Evolutionary conservation across 2,888 invertebrate genomes (phyloP).

Genomic region (Diarsia brunnea): DNA sequence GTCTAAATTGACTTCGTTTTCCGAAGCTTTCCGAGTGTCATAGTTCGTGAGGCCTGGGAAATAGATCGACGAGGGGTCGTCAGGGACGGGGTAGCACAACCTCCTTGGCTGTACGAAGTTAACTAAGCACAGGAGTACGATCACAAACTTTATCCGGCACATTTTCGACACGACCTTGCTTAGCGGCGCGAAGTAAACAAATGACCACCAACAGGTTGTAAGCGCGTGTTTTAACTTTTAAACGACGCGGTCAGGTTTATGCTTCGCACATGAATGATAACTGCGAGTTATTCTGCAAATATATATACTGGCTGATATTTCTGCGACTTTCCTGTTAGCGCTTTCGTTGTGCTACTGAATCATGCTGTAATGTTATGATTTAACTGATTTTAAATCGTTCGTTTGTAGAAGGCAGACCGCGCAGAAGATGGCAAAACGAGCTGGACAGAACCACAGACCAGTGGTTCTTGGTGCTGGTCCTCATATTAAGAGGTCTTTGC

Average conservation of each 20-base stretch:
- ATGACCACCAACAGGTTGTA: slow-evolving; percentile 61
- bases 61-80: slow-evolving; percentile 76
- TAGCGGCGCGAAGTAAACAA: slow-evolving; percentile 63
- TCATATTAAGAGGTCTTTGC: too few species aligned
- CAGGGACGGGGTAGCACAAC: slow-evolving; percentile 72
- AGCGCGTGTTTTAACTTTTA: slow-evolving; percentile 40
- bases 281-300: slow-evolving; percentile 59
- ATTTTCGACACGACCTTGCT: slow-evolving; percentile 65
- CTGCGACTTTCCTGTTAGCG: slow-evolving; percentile 43
- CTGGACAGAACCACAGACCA: too few species aligned
- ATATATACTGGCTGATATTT: slow-evolving; percentile 49
- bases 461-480: too few species aligned
- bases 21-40: slow-evolving; percentile 53
- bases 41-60: slow-evolving; percentile 81
- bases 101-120: slow-evolving; percentile 56
- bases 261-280: slow-evolving; percentile 59
- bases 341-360: slow-evolving; percentile 41
- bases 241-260: slow-evolving; percentile 27
- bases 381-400: too few species aligned
- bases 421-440: too few species aligned
- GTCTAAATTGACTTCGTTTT: slow-evolving; percentile 66
- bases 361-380: slow-evolving; percentile 9
- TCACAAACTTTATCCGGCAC: slow-evolving; percentile 46
- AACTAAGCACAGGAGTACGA: slow-evolving; percentile 59
- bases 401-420: too few species aligned